Percentiles rank a stretch among this genome's conserved stretches.
phyloP scores from a whole-genome alignment of 2,888 invertebrate genomes.

The Drosophila antonietae region DNA sequence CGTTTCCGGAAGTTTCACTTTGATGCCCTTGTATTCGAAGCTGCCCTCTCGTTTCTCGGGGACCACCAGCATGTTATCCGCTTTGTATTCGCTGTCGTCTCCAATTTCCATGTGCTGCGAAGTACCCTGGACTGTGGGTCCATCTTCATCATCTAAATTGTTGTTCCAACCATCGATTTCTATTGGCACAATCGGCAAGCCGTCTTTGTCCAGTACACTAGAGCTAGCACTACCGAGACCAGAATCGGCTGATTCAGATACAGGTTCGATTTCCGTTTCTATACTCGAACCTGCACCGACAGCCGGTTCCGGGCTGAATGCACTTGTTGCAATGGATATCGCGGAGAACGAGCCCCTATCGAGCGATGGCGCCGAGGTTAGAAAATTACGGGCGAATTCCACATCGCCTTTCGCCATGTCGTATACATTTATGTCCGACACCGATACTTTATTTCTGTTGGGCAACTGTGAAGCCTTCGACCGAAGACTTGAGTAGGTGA shows the following conservation, averaged over 20 bases:
- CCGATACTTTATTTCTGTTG: constrained; percentile 13
- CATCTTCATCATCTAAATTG: constrained; percentile 13
- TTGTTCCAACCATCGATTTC: constrained; percentile 69
- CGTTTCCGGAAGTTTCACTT: constrained; percentile 54
- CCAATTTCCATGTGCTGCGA: constrained; percentile 52
- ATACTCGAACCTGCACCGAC: not conserved
- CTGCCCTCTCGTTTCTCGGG: constrained; percentile 58
- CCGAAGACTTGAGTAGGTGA: constrained; percentile 1
- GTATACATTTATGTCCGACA: constrained; percentile 52
- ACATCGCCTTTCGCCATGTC: constrained; percentile 54
- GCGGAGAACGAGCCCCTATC: not conserved
- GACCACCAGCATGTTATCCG: constrained; percentile 44
- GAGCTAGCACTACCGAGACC: not conserved
- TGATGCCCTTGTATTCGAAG: constrained; percentile 66
- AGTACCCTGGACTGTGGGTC: constrained; percentile 47
- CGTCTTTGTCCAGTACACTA: constrained; percentile 43
- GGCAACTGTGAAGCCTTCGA: not conserved
- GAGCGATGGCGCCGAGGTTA: constrained; percentile 31
- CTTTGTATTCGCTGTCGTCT: constrained; percentile 59
- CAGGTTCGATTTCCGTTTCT: not conserved
- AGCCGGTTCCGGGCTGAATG: not conserved
- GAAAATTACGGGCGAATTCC: constrained; percentile 62
- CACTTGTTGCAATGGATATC: not conserved
- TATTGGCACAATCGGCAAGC: constrained; percentile 58
- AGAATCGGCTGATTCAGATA: not conserved